Percentiles rank a stretch among this genome's conserved stretches.
These are phyloP conservation scores for Deilephila porcellus DNA, from an alignment of 2,888 invertebrate genomes.

Conservation along the genomic window DNA sequence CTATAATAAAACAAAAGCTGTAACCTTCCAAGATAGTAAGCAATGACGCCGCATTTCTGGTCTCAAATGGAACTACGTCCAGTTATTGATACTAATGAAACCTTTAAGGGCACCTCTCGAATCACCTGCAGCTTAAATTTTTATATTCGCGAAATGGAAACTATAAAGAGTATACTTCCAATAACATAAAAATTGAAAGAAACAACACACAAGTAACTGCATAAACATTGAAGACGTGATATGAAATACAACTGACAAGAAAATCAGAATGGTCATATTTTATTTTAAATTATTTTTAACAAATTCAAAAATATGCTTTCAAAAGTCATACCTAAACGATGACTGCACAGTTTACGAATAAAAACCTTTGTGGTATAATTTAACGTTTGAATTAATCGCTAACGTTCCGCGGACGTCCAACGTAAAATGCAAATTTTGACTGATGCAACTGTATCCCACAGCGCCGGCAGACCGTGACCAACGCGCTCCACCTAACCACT, in stretches of 20 bases:
- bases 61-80: background rate
- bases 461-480: constrained; percentile 70
- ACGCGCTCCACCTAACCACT: constrained; percentile 57
- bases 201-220: no score
- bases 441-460: constrained; percentile 75
- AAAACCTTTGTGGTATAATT: constrained; percentile 55
- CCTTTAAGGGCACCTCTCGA: no score
- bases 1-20: background rate
- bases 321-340: background rate
- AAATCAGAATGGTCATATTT: background rate
- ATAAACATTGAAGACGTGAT: no score
- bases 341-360: constrained; percentile 39
- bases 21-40: background rate
- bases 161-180: no score
- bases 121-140: no score
- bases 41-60: background rate
- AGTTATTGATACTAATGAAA: background rate
- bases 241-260: no score
- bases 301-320: background rate
- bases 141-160: no score
- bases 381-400: constrained; percentile 73
- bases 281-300: background rate
- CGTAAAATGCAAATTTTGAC: constrained; percentile 78
- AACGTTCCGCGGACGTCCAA: constrained; percentile 60
- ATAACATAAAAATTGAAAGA: no score